phyloP scores from a whole-genome alignment of 35 echinoderm and acorn worm species.

The Diadema setosum region DNA sequence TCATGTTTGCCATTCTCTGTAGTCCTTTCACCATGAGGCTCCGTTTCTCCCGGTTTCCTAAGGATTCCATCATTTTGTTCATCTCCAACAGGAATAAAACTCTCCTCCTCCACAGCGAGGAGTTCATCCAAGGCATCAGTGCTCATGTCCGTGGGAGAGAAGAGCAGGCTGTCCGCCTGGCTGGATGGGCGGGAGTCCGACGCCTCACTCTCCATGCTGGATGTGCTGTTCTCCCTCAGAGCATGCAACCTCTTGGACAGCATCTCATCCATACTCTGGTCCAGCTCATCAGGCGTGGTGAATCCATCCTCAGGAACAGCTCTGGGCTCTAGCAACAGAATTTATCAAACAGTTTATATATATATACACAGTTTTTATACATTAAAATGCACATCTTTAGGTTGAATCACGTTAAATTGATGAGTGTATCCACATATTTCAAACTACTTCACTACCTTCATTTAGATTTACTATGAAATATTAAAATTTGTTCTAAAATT shows the following conservation, averaged over 20 bases:
- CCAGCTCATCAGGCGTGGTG: slow-evolving; percentile 11
- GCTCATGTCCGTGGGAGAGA: not conserved
- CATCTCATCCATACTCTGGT: slow-evolving; percentile 38
- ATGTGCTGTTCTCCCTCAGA: slow-evolving; percentile 3
- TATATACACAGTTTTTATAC: too few relatives aligned
- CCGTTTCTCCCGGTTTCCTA: not conserved
- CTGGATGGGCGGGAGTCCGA: not conserved
- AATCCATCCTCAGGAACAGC: slow-evolving; percentile 22
- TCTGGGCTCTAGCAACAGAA: slow-evolving; percentile 4
- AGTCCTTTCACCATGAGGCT: not conserved
- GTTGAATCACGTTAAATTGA: too few relatives aligned
- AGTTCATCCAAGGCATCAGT: slow-evolving; percentile 3
- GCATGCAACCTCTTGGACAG: slow-evolving; percentile 21
- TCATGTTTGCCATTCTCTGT: not conserved
- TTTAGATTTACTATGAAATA: too few relatives aligned
- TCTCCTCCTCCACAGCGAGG: slow-evolving; percentile 1
- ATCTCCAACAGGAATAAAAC: not conserved
- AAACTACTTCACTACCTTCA: too few relatives aligned
- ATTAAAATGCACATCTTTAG: too few relatives aligned
- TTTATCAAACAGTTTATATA: not conserved
- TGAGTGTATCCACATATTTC: too few relatives aligned
- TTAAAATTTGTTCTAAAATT: too few relatives aligned
- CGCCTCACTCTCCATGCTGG: slow-evolving; percentile 2
- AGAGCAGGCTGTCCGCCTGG: not conserved
- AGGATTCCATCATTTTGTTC: not conserved